These are phyloP conservation scores for Ornithoptera alexandrae DNA, from an alignment of 2,888 invertebrate genomes.

Conservation along the genomic window DNA sequence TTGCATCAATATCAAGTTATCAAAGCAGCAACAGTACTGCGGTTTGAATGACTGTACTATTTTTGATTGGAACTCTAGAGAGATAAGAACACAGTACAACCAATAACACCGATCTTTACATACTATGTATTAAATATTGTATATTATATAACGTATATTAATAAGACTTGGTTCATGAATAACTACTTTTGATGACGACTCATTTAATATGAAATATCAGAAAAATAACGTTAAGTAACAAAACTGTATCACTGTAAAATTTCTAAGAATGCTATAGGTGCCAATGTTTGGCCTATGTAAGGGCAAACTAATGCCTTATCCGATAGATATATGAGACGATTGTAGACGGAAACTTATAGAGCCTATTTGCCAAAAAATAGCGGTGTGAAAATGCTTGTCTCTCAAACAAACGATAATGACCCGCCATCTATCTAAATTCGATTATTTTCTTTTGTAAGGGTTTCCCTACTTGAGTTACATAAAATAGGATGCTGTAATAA, in stretches of 20 bases:
- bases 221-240: too few species aligned
- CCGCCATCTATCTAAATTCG: constrained; percentile 26
- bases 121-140: too few species aligned
- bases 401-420: constrained; percentile 26
- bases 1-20: too few species aligned
- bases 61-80: too few species aligned
- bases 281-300: constrained; percentile 4
- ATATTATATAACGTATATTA: too few species aligned
- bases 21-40: too few species aligned
- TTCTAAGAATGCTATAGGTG: background rate
- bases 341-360: constrained; percentile 19
- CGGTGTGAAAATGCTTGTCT: constrained; percentile 25
- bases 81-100: too few species aligned
- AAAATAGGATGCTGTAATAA: background rate
- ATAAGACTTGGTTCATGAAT: too few species aligned
- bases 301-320: constrained; percentile 18
- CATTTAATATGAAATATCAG: too few species aligned
- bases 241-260: constrained; percentile 1
- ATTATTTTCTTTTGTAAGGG: constrained; percentile 15
- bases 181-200: too few species aligned
- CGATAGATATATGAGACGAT: constrained; percentile 20
- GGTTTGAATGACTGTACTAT: too few species aligned
- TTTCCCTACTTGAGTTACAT: background rate
- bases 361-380: constrained; percentile 23
- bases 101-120: too few species aligned